Evolutionary conservation across 2,797 vertebrate species (phyloP), one percentile per base, ranked within the genome.

Genomic region (Zalophus californianus): DNA sequence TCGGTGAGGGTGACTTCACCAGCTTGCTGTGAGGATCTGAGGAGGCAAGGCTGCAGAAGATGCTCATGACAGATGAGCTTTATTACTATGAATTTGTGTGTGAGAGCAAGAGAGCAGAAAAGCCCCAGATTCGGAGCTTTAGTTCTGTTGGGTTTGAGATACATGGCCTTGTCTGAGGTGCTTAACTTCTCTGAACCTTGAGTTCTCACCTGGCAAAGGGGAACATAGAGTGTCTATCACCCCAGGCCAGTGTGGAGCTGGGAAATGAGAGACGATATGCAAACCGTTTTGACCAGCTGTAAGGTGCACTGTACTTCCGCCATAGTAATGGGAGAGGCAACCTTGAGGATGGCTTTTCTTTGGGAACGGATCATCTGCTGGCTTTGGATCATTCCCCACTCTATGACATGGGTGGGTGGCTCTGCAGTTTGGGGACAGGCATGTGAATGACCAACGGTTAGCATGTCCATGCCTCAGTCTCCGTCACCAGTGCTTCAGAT

Each of bases 181-280:
- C 77, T 84, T 80, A 29, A 84, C 21, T 60, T 84, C 66, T 94
- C 23, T 80, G 52, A 90, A 73, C 4, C 72, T 75, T 92, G 95
- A 27, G 32, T 86, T 80, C 38, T 92, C 44, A 64, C 41, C 15
- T 85, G 20, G 38, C 8, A 68, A 94, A 64, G 27, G 27, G n/a
- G 44, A 79, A 92, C 62, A 78, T 5, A 23, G 23, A 70, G 29
- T n/a, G 18, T 2, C 80, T 60, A 1, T 78, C 54, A 44, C 0
- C 48, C 10, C 29, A 87, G 48, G 32, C n/a, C 35, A 9, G 10
- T 68, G 7, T 35, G 54, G 41, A 64, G 23, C 58, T 0, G 29
- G 70, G 78, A 90, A 66, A 84, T 5, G 38, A 91, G 25, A 83
- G 41, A 38, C 9, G 10, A 32, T 54, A 68, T 15, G 7, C 48